phyloP scores from a whole-genome alignment of 2,888 invertebrate genomes.

The Drosophila cracens region DNA sequence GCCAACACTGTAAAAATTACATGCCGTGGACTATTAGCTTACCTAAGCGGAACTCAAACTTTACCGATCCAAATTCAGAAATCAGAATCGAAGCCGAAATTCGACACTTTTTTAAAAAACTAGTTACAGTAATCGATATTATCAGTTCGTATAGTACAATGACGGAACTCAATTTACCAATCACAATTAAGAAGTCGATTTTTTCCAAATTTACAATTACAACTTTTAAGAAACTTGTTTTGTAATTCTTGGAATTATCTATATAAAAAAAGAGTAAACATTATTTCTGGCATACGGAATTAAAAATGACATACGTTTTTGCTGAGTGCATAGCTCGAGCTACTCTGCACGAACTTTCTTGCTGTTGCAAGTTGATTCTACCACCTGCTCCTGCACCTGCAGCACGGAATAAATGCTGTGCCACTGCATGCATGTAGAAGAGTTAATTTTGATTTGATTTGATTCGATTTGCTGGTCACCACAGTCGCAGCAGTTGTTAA shows the following conservation, averaged over 20 bases:
- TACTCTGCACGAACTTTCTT: neutral
- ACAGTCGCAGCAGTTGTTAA: constrained; percentile 8
- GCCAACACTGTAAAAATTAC: neutral
- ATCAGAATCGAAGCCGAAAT: neutral
- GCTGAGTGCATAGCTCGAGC: neutral
- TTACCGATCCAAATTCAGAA: neutral
- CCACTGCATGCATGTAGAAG: constrained; percentile 27
- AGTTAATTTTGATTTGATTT: constrained; percentile 50
- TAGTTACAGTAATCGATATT: neutral
- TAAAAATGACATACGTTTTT: neutral
- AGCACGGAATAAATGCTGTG: constrained; percentile 19
- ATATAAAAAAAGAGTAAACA: neutral
- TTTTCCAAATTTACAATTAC: neutral
- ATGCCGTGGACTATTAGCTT: neutral
- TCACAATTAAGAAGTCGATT: neutral
- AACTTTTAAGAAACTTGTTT: neutral
- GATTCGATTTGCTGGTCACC: neutral
- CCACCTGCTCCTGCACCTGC: constrained; percentile 34
- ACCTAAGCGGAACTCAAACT: neutral
- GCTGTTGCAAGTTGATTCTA: neutral
- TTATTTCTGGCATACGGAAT: neutral
- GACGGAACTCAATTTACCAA: neutral
- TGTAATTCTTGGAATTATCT: neutral
- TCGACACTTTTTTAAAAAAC: neutral
- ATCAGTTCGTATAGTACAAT: neutral